Evolutionary conservation across 2,797 vertebrate genomes (phyloP).

Genomic region (Rhodeus uyekii): DNA sequence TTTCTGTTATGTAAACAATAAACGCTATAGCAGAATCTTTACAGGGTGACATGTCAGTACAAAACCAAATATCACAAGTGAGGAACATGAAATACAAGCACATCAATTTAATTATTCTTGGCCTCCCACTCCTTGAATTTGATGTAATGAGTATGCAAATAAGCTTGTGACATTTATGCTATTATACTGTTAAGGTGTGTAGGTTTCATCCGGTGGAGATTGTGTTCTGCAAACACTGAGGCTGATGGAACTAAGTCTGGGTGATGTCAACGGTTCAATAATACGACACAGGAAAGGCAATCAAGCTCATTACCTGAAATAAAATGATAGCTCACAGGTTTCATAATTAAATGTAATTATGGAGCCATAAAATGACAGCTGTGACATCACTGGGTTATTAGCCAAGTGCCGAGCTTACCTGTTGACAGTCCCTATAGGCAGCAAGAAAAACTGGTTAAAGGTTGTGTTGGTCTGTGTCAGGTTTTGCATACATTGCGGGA

Average conservation of each 20-base stretch:
- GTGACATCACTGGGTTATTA: constrained; percentile 35
- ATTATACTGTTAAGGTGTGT: constrained; percentile 13
- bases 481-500: background rate
- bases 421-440: background rate
- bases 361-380: constrained; percentile 9
- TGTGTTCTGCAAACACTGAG: constrained; percentile 18
- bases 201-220: constrained; percentile 6
- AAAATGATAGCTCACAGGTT: constrained; percentile 34
- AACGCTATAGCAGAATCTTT: background rate
- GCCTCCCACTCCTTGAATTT: constrained; percentile 31
- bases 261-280: constrained; percentile 22
- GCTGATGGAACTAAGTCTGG: constrained; percentile 10
- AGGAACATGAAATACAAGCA: background rate
- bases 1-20: background rate
- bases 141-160: constrained; percentile 37
- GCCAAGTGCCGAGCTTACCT: background rate
- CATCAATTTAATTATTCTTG: constrained; percentile 27
- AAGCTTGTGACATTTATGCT: background rate
- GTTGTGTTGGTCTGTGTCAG: background rate
- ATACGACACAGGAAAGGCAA: constrained; percentile 26
- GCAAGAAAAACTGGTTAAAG: constrained; percentile 3
- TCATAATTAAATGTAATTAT: constrained; percentile 36
- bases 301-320: constrained; percentile 39
- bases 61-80: background rate
- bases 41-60: background rate